These are phyloP conservation scores for Hypselothyrea guttata DNA, from an alignment of 2,888 invertebrate genomes.

Conservation along the genomic window DNA sequence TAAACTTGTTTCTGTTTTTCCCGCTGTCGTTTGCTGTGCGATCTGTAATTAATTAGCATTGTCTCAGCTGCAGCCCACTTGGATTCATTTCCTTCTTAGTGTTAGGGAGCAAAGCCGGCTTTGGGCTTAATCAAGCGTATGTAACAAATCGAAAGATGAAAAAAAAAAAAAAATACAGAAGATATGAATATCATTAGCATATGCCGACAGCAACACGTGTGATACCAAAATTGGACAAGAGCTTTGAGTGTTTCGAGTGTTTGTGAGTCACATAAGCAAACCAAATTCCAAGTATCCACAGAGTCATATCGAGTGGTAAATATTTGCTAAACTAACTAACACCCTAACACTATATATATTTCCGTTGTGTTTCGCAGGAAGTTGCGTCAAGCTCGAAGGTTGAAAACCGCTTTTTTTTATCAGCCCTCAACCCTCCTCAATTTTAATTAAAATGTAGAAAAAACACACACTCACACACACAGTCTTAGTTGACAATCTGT, in stretches of 20 bases:
- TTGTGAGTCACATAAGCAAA: conserved; percentile 35
- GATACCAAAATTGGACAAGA: conserved; percentile 26
- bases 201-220: conserved; percentile 36
- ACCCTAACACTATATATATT: conserved; percentile 42
- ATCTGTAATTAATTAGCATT: conserved; percentile 49
- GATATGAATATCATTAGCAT: conserved; percentile 49
- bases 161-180: no score
- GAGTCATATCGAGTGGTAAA: conserved; percentile 39
- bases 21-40: conserved; percentile 2
- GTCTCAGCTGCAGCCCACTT: conserved; percentile 33
- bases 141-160: conserved; percentile 18
- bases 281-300: conserved; percentile 29
- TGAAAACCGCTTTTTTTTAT: neutral
- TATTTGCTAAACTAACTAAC: conserved; percentile 56
- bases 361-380: conserved; percentile 52
- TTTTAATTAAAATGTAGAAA: conserved; percentile 69
- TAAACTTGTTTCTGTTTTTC: conserved; percentile 3
- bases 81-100: conserved; percentile 39
- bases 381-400: conserved; percentile 45
- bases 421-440: conserved; percentile 25
- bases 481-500: conserved; percentile 41
- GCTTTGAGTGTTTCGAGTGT: neutral
- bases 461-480: no score
- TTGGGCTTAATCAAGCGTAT: conserved; percentile 39
- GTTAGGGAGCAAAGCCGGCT: no score